Conservation (phyloP, 2,888 invertebrate genomes). For the Anorthoa munda region DNA sequence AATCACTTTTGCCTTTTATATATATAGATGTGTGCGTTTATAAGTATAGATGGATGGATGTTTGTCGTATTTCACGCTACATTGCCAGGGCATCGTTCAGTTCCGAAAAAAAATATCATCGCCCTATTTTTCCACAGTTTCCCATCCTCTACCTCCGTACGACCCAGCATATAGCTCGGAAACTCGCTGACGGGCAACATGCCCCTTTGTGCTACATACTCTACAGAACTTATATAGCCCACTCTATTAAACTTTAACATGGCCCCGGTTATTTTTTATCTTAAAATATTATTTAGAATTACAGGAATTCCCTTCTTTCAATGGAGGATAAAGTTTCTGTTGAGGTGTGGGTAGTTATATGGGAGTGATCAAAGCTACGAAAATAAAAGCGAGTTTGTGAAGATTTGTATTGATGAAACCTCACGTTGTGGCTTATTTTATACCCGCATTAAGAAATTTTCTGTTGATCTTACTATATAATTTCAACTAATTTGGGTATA, state of each 20-base stretch:
- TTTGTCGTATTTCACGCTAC: no score
- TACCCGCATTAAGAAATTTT: background rate
- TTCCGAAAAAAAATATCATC: background rate
- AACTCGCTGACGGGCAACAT: slow-evolving; percentile 77
- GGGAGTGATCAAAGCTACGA: background rate
- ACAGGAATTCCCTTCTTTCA: slow-evolving; percentile 9
- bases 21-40: no score
- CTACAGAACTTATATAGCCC: slow-evolving; percentile 63
- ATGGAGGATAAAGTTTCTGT: slow-evolving; percentile 8
- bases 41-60: no score
- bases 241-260: slow-evolving; percentile 75
- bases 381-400: background rate
- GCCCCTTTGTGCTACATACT: slow-evolving; percentile 76
- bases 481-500: background rate
- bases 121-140: background rate
- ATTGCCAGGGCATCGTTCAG: background rate
- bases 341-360: background rate
- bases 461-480: background rate
- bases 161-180: slow-evolving; percentile 58
- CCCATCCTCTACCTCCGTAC: slow-evolving; percentile 2
- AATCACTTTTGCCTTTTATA: no score
- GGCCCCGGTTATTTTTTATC: slow-evolving; percentile 46
- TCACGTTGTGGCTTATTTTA: background rate
- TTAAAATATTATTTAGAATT: slow-evolving; percentile 34
- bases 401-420: background rate